These are phyloP conservation scores for Ethmia dodecea DNA, from an alignment of 2,888 invertebrate genomes.

Conservation along the genomic window DNA sequence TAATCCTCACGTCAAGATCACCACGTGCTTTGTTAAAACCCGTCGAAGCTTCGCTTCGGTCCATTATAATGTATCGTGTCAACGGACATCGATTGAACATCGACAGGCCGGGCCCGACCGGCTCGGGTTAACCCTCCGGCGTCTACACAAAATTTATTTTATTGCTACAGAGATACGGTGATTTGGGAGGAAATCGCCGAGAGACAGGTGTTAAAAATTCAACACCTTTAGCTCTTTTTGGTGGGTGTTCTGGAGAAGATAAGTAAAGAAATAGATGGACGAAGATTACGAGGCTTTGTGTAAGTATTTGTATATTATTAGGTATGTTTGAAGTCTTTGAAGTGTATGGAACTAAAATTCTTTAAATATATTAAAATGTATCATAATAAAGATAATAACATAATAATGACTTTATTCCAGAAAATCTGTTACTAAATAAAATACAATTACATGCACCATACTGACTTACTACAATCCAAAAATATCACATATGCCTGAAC, in stretches of 20 bases:
- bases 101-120: constrained; percentile 54
- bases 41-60: constrained; percentile 61
- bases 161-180: constrained; percentile 73
- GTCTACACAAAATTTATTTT: constrained; percentile 75
- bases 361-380: constrained; percentile 30
- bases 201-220: constrained; percentile 75
- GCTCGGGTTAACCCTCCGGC: constrained; percentile 67
- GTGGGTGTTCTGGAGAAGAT: constrained; percentile 51
- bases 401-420: no score
- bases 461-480: no score
- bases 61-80: constrained; percentile 77
- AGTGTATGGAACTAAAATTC: constrained; percentile 47
- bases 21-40: constrained; percentile 74
- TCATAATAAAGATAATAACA: constrained; percentile 45
- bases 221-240: constrained; percentile 67
- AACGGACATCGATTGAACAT: constrained; percentile 75
- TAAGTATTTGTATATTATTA: constrained; percentile 57
- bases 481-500: no score
- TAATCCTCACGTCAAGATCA: constrained; percentile 74
- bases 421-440: no score
- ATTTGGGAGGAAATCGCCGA: constrained; percentile 70
- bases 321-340: constrained; percentile 43
- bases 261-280: constrained; percentile 68
- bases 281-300: constrained; percentile 49
- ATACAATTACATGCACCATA: no score